A percentile compares a stretch with the other conserved stretches of the same genome.
Conservation (phyloP, 2,888 invertebrate genomes). For the Aromia moschata region DNA sequence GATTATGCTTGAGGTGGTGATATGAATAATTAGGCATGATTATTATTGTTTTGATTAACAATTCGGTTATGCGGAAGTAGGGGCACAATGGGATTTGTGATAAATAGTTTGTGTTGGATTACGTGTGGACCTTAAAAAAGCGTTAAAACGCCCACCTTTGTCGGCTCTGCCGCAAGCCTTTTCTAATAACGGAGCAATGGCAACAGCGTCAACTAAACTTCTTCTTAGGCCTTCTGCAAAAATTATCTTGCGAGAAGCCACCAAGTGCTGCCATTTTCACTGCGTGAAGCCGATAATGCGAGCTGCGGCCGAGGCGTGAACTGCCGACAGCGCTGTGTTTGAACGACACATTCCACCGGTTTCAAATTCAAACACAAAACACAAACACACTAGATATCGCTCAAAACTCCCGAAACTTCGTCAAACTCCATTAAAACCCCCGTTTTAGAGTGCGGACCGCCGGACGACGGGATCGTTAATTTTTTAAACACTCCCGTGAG, state of each 20-base stretch:
- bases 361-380: conserved; percentile 58
- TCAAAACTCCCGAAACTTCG: conserved; percentile 38
- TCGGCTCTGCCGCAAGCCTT: conserved; percentile 59
- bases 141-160: conserved; percentile 57
- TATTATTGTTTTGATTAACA: too few relatives aligned
- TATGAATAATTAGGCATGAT: too few relatives aligned
- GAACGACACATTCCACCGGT: conserved; percentile 62
- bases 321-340: conserved; percentile 54
- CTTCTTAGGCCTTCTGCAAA: conserved; percentile 66
- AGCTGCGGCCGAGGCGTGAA: conserved; percentile 57
- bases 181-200: conserved; percentile 59
- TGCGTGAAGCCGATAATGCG: conserved; percentile 60
- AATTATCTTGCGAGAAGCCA: conserved; percentile 64
- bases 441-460: conserved; percentile 11
- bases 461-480: conserved; percentile 39
- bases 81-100: too few relatives aligned
- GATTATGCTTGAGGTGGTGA: not conserved
- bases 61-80: too few relatives aligned
- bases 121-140: conserved; percentile 21
- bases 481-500: conserved; percentile 54
- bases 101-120: too few relatives aligned
- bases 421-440: conserved; percentile 35
- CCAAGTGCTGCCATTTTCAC: conserved; percentile 66
- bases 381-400: conserved; percentile 48
- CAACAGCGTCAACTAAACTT: conserved; percentile 67